Conservation (phyloP, 2,797 vertebrate species). For the Hafferia zeledoni region DNA sequence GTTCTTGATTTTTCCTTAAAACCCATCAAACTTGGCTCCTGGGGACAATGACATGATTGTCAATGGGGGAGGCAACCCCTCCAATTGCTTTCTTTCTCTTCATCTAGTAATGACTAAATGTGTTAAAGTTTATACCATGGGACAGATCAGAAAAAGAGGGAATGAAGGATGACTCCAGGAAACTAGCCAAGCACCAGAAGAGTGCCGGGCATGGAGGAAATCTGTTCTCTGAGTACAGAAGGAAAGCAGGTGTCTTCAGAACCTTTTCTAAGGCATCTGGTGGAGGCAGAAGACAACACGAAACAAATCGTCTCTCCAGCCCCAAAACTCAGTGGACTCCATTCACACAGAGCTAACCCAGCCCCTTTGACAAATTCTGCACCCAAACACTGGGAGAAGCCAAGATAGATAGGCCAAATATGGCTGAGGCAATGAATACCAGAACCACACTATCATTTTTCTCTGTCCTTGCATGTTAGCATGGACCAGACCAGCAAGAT, state of each 20-base stretch:
- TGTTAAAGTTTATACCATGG: neutral
- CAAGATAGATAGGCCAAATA: neutral
- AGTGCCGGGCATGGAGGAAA: neutral
- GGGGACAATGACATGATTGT: neutral
- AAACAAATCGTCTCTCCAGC: neutral
- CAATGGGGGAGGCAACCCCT: neutral
- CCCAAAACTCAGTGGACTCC: neutral
- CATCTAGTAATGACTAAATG: neutral
- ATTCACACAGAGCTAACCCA: neutral
- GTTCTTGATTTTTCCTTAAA: neutral
- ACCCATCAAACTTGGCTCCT: neutral
- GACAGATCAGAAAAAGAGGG: neutral
- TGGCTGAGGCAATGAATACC: neutral
- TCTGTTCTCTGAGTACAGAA: neutral
- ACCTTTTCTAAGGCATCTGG: neutral
- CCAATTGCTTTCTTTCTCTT: neutral
- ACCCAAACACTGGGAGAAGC: neutral
- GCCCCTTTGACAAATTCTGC: neutral
- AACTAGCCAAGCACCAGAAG: neutral
- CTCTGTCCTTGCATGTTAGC: neutral
- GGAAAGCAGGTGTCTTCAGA: neutral
- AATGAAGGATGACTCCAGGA: neutral
- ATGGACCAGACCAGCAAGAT: neutral
- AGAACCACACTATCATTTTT: neutral
- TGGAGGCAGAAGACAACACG: neutral